Base-by-base conservation (phyloP, 2,797 vertebrate species). In the Acanthopagrus latus region DNA sequence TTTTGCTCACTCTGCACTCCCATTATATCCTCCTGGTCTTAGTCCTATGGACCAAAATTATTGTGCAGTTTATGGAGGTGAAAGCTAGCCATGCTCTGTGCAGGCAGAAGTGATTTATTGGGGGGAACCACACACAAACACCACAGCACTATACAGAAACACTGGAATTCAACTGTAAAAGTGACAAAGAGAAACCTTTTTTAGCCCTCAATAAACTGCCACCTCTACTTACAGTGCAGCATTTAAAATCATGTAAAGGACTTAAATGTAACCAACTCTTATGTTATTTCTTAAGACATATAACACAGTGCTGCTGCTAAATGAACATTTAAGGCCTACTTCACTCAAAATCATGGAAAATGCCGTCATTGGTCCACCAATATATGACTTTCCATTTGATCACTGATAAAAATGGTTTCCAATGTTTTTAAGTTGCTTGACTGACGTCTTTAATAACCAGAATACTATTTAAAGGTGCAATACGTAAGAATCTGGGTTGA, bases 81-180 rank as follows among this genome's bases (percentile, higher is more conserved):
- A 63, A 70, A 58, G 43, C 16, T 6, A 46, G 25, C 23, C 8
- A 17, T 7, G 25, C 65, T 59, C 38, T 74, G 54, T 70, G 62
- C 74, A 55, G 62, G 29, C 60, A 25, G 17, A 48, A 27, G 20
- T 51, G 65, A 74, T 78, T 78, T 60, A 78, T 62, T 62, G 46
- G 43, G 75, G 21, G 50, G 54, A 50, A 10, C 58, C 18, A 44
- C 48, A 57, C 44, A 82, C 16, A 63, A 62, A 44, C 41, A 62
- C 23, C 18, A 43, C 58, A 58, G 17, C 13, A 58, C 50, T 8
- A 20, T 17, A 20, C 38, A 67, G 16, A 69, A 63, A 63, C 38
- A 62, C n/a, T 23, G 23, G n/a, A 54, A 16, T 23, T 20, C 17
- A 67, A 8, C 52, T 44, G 2, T 16, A 21, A 67, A 23, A 44